Conservation (phyloP, 2,797 vertebrate species). For the Pipistrellus pygmaeus region DNA sequence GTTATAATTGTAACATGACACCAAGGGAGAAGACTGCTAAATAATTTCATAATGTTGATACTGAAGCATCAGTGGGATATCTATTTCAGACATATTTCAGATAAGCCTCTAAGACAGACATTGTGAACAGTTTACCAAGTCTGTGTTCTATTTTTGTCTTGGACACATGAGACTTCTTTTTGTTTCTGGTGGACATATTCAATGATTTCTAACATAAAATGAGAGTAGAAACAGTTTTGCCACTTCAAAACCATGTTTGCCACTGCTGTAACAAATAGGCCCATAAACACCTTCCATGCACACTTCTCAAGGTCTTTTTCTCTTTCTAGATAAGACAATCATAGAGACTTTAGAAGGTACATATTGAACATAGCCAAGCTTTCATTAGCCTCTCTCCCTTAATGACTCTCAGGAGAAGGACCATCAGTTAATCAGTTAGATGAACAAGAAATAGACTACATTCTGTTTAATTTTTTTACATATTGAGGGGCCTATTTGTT, state of each 20-base stretch:
- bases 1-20: not conserved
- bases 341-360: not conserved
- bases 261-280: no score
- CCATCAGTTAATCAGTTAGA: not conserved
- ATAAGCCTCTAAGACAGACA: not conserved
- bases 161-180: not conserved
- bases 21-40: not conserved
- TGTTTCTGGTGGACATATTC: not conserved
- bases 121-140: not conserved
- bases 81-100: not conserved
- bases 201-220: not conserved
- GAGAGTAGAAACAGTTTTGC: not conserved
- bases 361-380: not conserved
- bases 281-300: not conserved
- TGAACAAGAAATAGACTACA: not conserved
- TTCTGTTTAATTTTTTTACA: not conserved
- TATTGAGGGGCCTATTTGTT: not conserved
- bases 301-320: not conserved
- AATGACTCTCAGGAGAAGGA: not conserved
- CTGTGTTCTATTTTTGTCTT: not conserved
- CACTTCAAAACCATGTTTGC: not conserved
- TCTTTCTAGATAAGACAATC: not conserved
- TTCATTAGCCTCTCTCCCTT: not conserved
- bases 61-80: not conserved
- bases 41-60: not conserved